Conservation (phyloP, 1,140 invertebrate genomes). For the Lepidostoma basale region DNA sequence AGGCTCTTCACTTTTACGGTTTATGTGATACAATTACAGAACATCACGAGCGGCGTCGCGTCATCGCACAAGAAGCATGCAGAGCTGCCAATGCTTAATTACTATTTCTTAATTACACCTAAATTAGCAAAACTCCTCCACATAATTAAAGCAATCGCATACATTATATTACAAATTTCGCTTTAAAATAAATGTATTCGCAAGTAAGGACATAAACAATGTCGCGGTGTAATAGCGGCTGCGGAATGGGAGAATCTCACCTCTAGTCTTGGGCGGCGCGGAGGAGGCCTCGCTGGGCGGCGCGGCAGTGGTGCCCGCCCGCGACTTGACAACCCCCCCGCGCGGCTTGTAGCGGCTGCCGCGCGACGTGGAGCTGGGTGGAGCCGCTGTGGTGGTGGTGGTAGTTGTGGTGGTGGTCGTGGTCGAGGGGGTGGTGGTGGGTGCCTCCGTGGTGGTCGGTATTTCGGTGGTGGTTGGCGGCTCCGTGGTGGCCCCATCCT, state of each 20-base stretch:
- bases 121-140: background rate
- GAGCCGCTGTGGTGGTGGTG: slow-evolving; percentile 63
- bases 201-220: background rate
- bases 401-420: slow-evolving; percentile 61
- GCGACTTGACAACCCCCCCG: slow-evolving; percentile 33
- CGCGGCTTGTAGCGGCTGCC: slow-evolving; percentile 45
- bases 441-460: slow-evolving; percentile 65
- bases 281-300: slow-evolving; percentile 40
- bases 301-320: slow-evolving; percentile 45
- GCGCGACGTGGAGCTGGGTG: slow-evolving; percentile 55
- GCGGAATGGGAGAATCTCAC: slow-evolving; percentile 36
- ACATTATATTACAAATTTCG: background rate
- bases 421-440: slow-evolving; percentile 61
- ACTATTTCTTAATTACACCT: background rate
- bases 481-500: slow-evolving; percentile 52
- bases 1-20: background rate
- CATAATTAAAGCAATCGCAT: background rate
- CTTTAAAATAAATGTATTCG: background rate
- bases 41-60: slow-evolving; percentile 25
- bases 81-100: background rate
- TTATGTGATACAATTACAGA: slow-evolving; percentile 20
- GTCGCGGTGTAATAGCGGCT: background rate
- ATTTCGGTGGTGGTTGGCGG: slow-evolving; percentile 65
- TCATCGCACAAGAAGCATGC: slow-evolving; percentile 15
- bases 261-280: slow-evolving; percentile 43